Conservation (phyloP, 2,113 vertebrate genomes). For the Platichthys stellatus region DNA sequence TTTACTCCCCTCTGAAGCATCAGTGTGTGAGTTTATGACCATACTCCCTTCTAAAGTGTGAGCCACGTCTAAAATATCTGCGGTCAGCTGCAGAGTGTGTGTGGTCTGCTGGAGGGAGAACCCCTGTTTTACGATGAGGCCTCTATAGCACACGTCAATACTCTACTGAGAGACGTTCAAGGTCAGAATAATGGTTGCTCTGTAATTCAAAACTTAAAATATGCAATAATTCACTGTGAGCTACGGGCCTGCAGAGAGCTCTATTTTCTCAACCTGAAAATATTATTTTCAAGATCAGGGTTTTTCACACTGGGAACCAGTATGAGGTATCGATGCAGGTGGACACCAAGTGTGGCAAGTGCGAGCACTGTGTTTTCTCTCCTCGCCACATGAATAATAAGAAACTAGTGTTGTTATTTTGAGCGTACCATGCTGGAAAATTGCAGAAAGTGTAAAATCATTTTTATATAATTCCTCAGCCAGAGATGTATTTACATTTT, state of each 20-base stretch:
- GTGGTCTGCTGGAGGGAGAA: constrained; percentile 53
- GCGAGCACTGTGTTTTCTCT: constrained; percentile 10
- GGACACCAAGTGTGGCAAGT: constrained; percentile 18
- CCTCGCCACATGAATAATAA: constrained; percentile 9
- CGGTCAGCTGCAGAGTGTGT: constrained; percentile 53
- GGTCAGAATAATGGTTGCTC: constrained; percentile 65
- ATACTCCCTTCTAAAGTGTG: constrained; percentile 11
- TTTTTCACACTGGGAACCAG: constrained; percentile 13
- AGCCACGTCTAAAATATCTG: constrained; percentile 25
- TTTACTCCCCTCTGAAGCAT: constrained; percentile 10
- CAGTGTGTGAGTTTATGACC: constrained; percentile 8
- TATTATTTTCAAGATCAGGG: constrained; percentile 41
- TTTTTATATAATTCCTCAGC: constrained; percentile 21
- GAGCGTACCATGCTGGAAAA: background rate
- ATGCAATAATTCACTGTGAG: constrained; percentile 52
- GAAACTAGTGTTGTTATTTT: constrained; percentile 33
- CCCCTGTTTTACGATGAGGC: constrained; percentile 28
- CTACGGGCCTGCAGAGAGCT: constrained; percentile 34
- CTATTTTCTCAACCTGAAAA: constrained; percentile 52
- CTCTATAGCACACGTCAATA: constrained; percentile 37
- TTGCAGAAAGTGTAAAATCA: constrained; percentile 23
- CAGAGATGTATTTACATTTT: constrained; percentile 13
- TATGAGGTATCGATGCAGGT: constrained; percentile 69
- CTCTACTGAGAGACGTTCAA: constrained; percentile 34
- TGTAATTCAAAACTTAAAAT: constrained; percentile 68